phyloP scores from a whole-genome alignment of 2,113 vertebrate species.

The Poeciliopsis turrubarensis region DNA sequence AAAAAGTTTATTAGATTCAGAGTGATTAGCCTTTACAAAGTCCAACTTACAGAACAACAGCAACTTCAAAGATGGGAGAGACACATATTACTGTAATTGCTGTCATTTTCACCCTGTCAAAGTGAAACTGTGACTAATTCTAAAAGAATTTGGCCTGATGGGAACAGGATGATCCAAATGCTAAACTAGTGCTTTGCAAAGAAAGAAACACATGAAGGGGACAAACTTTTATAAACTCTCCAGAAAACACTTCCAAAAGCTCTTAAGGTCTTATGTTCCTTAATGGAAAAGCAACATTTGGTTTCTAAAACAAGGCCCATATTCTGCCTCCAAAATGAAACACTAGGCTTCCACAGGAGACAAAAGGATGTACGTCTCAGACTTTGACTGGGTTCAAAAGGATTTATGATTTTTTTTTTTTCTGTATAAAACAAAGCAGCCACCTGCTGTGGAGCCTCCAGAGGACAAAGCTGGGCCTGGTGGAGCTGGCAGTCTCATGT shows the following conservation, averaged over 20 bases:
- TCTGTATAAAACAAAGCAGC: constrained; percentile 26
- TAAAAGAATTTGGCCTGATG: neutral
- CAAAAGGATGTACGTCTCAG: constrained; percentile 40
- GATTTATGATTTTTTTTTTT: constrained; percentile 45
- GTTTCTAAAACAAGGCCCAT: neutral
- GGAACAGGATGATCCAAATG: neutral
- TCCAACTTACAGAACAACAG: neutral
- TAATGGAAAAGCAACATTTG: neutral
- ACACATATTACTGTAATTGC: neutral
- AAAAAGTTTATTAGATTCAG: too few species aligned
- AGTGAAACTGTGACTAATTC: constrained; percentile 19
- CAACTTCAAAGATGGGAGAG: neutral
- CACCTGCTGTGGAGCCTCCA: constrained; percentile 57
- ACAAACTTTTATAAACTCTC: neutral
- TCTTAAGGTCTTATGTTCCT: neutral
- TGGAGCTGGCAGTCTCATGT: constrained; percentile 42
- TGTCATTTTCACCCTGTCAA: constrained; percentile 11
- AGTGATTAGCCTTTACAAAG: neutral
- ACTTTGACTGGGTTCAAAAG: constrained; percentile 46
- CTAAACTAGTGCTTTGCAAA: neutral
- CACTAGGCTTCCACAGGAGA: constrained; percentile 16
- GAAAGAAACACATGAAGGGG: neutral
- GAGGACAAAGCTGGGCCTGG: constrained; percentile 47
- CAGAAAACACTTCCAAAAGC: neutral
- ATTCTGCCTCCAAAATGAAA: neutral